A percentile compares a stretch with the other conserved stretches of the same genome.
These are phyloP conservation scores for Trachymyrmex cornetzi DNA, from an alignment of 1,140 invertebrate genomes.

Conservation along the genomic window DNA sequence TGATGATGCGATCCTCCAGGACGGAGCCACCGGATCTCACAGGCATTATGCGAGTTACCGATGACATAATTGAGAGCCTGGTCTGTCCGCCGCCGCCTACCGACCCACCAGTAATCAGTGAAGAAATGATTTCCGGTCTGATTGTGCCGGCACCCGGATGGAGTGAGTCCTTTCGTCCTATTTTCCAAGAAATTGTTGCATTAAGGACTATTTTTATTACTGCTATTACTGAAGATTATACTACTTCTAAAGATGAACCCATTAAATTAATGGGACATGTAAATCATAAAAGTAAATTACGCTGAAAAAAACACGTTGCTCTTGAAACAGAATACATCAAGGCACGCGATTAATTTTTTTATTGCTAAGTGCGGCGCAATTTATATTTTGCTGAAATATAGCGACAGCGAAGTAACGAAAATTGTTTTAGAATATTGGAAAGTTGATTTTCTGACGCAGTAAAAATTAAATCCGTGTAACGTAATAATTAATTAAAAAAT, in stretches of 20 bases:
- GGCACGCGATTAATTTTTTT: background rate
- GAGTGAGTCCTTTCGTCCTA: constrained; percentile 89
- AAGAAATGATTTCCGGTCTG: constrained; percentile 97
- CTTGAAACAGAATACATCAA: background rate
- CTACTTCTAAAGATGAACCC: background rate
- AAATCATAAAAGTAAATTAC: background rate
- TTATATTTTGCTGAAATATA: background rate
- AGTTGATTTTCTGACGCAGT: background rate
- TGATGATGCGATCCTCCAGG: constrained; percentile 99
- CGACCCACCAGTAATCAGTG: constrained; percentile 96
- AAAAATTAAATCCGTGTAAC: background rate
- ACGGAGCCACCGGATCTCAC: constrained; percentile 96
- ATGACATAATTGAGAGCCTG: constrained; percentile 97
- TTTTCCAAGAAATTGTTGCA: background rate
- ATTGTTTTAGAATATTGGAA: background rate
- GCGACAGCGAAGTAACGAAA: background rate
- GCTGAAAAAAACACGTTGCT: background rate
- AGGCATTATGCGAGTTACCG: constrained; percentile 93
- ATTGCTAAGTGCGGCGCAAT: background rate
- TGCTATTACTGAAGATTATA: background rate
- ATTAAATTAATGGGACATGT: constrained; percentile 9
- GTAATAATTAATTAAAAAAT: background rate
- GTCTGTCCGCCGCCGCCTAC: constrained; percentile 98
- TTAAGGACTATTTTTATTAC: background rate
- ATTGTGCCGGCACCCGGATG: constrained; percentile 98